Percentiles rank a stretch among this genome's conserved stretches.
phyloP scores from a whole-genome alignment of 2,888 invertebrate species.

The Brenthis daphne region DNA sequence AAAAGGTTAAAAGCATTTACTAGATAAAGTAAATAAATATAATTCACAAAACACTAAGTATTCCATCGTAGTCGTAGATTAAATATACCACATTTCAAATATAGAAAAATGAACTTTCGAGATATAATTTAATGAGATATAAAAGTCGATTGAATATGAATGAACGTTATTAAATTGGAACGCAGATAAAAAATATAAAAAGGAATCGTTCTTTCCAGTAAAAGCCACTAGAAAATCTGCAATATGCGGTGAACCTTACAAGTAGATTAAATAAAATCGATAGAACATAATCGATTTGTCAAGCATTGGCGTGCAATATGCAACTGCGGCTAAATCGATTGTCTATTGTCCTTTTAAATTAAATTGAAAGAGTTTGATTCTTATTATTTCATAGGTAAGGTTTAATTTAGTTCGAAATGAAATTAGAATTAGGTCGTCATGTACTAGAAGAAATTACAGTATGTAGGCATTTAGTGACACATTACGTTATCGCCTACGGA shows the following conservation, averaged over 20 bases:
- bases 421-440: slow-evolving; percentile 43
- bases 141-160: too few species aligned
- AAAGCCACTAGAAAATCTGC: not conserved
- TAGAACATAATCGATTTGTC: slow-evolving; percentile 21
- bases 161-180: too few species aligned
- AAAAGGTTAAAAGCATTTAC: too few species aligned
- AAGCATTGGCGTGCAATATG: slow-evolving; percentile 54
- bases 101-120: too few species aligned
- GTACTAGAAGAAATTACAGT: slow-evolving; percentile 53
- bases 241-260: slow-evolving; percentile 8
- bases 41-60: too few species aligned
- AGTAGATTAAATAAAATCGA: slow-evolving; percentile 18
- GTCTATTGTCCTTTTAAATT: slow-evolving; percentile 21
- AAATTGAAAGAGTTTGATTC: not conserved
- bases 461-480: slow-evolving; percentile 34
- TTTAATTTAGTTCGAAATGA: not conserved
- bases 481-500: not conserved
- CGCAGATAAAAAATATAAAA: too few species aligned
- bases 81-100: too few species aligned
- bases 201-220: too few species aligned
- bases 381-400: not conserved
- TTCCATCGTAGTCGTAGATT: too few species aligned
- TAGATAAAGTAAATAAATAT: too few species aligned
- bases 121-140: too few species aligned
- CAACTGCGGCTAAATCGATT: slow-evolving; percentile 52